phyloP scores from a whole-genome alignment of 2,797 vertebrate species.

The Vespertilio murinus region DNA sequence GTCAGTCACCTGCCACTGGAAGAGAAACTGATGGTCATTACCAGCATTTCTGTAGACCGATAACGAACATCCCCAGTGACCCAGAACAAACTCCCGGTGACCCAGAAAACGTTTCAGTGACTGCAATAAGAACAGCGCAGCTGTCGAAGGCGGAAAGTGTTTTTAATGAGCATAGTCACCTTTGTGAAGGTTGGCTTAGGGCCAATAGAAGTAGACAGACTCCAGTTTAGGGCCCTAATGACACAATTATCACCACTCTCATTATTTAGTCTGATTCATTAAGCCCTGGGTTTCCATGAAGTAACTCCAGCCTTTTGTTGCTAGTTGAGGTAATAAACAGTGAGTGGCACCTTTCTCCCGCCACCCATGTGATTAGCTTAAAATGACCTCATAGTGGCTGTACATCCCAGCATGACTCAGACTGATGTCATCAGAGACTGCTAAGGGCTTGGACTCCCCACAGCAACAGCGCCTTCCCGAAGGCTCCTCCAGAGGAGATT shows the following conservation, averaged over 20 bases:
- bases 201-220: constrained; percentile 45
- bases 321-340: constrained; percentile 40
- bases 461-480: constrained; percentile 34
- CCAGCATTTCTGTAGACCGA: neutral
- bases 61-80: constrained; percentile 50
- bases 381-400: constrained; percentile 68
- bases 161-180: constrained; percentile 45
- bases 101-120: constrained; percentile 54
- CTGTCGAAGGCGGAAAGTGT: neutral
- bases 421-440: constrained; percentile 63
- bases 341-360: constrained; percentile 69
- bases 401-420: neutral
- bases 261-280: constrained; percentile 52
- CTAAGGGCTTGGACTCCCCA: neutral
- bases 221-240: constrained; percentile 9
- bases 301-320: constrained; percentile 58
- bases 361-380: constrained; percentile 54
- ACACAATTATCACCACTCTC: constrained; percentile 22
- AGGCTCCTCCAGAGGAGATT: neutral
- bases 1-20: neutral
- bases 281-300: constrained; percentile 21
- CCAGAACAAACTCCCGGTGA: neutral
- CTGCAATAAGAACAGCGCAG: constrained; percentile 34
- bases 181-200: constrained; percentile 50
- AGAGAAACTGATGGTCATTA: neutral